Evolutionary conservation across 2,797 vertebrate genomes (phyloP).

Genomic region (Tolypeutes matacus): DNA sequence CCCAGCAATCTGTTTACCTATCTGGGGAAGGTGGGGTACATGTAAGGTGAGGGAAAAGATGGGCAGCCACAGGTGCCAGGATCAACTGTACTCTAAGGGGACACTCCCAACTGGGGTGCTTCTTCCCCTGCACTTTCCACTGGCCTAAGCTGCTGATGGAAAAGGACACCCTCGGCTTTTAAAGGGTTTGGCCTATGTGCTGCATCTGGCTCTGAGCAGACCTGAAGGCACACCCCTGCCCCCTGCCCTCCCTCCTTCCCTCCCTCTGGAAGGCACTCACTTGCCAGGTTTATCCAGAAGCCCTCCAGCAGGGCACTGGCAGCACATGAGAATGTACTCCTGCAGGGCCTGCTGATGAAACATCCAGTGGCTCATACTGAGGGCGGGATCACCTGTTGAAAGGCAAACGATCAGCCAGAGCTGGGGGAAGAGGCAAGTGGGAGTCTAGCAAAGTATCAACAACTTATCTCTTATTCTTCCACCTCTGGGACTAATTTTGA

Average conservation of each 20-base stretch:
- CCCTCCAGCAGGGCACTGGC: constrained; percentile 96
- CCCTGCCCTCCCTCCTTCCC: not conserved
- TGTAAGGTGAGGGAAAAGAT: not conserved
- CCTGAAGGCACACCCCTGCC: not conserved
- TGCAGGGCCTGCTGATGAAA: constrained; percentile 97
- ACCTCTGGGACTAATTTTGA: not conserved
- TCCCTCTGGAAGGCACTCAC: constrained; percentile 89
- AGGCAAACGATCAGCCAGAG: not conserved
- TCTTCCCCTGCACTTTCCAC: not conserved
- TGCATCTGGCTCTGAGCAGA: not conserved
- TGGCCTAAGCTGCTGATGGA: not conserved
- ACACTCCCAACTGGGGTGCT: not conserved
- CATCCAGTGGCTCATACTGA: constrained; percentile 96
- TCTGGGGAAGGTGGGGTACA: not conserved
- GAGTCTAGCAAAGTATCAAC: too few relatives aligned
- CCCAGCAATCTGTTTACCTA: not conserved
- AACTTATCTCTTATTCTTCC: not conserved
- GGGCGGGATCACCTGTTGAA: constrained; percentile 91
- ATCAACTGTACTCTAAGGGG: not conserved
- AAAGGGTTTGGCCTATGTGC: not conserved
- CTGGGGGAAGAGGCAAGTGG: not conserved
- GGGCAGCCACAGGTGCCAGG: not conserved
- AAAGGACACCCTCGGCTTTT: not conserved
- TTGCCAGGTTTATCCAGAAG: constrained; percentile 98
- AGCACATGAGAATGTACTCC: constrained; percentile 98